Evolutionary conservation across 1,140 invertebrate genomes (phyloP).

Genomic region (Lysiphlebus fabarum): DNA sequence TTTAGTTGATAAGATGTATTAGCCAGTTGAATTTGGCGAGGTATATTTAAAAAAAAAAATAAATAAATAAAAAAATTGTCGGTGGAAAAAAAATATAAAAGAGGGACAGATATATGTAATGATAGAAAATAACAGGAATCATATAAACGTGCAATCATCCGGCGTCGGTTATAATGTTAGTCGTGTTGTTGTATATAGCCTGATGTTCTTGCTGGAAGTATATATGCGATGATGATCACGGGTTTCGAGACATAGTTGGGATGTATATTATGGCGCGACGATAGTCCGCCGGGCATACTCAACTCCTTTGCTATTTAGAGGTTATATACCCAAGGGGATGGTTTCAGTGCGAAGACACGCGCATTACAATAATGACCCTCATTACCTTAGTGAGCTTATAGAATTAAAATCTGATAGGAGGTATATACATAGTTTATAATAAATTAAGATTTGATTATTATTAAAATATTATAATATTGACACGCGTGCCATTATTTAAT

Average conservation of each 20-base stretch:
- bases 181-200: conserved; percentile 6
- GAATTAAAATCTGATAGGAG: conserved; percentile 42
- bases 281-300: conserved; percentile 2
- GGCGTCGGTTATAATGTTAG: conserved; percentile 20
- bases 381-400: conserved; percentile 46
- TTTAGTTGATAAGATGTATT: conserved; percentile 35
- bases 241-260: not conserved
- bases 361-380: conserved; percentile 49
- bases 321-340: conserved; percentile 41
- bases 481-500: conserved; percentile 2
- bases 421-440: conserved; percentile 11
- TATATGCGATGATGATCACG: conserved; percentile 1
- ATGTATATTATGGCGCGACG: conserved; percentile 3
- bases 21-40: too few relatives aligned
- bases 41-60: too few relatives aligned
- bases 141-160: conserved; percentile 45
- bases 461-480: not conserved
- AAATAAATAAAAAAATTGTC: too few relatives aligned
- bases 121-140: conserved; percentile 54
- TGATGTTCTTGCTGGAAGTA: not conserved
- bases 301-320: conserved; percentile 24
- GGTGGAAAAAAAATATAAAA: conserved; percentile 3
- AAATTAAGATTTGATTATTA: conserved; percentile 6
- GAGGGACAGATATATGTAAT: conserved; percentile 36
- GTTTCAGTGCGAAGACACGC: conserved; percentile 41